Evolutionary conservation across 2,888 invertebrate species (phyloP), one percentile per base, ranked within the genome.

Genomic region (Caenorhabditis auriculariae): DNA sequence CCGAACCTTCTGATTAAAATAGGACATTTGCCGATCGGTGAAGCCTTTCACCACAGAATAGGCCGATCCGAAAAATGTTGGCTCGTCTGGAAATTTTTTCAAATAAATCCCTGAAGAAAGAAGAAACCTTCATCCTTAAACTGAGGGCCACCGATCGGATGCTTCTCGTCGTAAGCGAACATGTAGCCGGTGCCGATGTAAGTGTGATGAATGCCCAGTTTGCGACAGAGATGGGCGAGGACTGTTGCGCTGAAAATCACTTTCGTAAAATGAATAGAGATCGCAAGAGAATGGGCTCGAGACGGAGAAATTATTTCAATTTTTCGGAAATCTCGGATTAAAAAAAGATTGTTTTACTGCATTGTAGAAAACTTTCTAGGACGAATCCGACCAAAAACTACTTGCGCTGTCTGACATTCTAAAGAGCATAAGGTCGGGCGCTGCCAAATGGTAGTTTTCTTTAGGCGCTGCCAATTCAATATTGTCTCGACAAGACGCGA

Each of bases 161-260:
- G 78, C n/a, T 72, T 60, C 27, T 76, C 60, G 59, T 80, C 78
- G 55, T 78, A 80, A 35, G 78, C 73, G 58, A 77, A 80, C 49
- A 80, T 67, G 61, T 80, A 80, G n/a, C 76, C 80, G 23, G 80
- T 80, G 37, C 80, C 80, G 24, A 80, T 66, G 58, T 80, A 80
- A n/a, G 77, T 78, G 59, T 73, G 77, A 51, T 80, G 80, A 29
- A 78, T 55, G 0, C 79, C 76, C 17, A 75, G 52, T 29, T 66
- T 65, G 21, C 69, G 62, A 23, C 75, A 72, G 35, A 78, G 69
- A 50, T 72, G 68, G 29, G 76, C 78, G 49, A 78, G 53, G 19
- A 63, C 59, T 3, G 75, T 62, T 4, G 74, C 75, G 35, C 79
- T 72, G 44, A n/a, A 62, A 49, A 9, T 26, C n/a, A n/a, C n/a